Evolutionary conservation across 2,113 vertebrate species (phyloP).

Genomic region (Podarcis muralis): DNA sequence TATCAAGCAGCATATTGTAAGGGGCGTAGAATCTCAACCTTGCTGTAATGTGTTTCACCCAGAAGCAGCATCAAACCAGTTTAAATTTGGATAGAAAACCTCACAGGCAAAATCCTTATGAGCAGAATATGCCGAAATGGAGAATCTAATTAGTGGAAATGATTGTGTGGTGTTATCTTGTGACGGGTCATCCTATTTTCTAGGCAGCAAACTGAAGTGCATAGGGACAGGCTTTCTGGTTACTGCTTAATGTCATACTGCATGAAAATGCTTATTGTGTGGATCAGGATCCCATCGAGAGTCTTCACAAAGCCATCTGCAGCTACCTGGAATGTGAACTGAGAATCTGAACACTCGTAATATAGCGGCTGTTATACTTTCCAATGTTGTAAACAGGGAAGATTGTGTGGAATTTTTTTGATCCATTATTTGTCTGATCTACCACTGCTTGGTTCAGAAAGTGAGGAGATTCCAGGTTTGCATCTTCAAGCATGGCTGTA

Average conservation of each 20-base stretch:
- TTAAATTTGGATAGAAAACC: background rate
- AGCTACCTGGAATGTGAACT: background rate
- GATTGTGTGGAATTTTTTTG: too few relatives aligned
- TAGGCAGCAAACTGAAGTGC: background rate
- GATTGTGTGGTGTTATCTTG: background rate
- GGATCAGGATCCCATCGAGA: background rate
- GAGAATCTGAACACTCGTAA: background rate
- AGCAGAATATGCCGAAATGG: background rate
- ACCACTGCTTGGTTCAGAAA: too few relatives aligned
- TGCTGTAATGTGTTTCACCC: background rate
- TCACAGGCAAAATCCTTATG: background rate
- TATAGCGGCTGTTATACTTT: background rate
- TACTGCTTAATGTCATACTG: background rate
- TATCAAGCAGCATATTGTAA: background rate
- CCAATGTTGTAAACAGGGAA: too few relatives aligned
- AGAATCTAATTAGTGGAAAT: background rate
- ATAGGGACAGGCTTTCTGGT: background rate
- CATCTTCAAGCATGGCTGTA: too few relatives aligned
- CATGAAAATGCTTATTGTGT: background rate
- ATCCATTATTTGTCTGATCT: too few relatives aligned
- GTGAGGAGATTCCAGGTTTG: too few relatives aligned
- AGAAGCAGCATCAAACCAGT: background rate
- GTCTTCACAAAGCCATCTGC: too few relatives aligned
- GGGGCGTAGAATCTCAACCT: background rate
- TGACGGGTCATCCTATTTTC: background rate